Evolutionary conservation across 2,797 vertebrate genomes (phyloP), one percentile per base, ranked within the genome.

Genomic region (Gobio occitaniae): DNA sequence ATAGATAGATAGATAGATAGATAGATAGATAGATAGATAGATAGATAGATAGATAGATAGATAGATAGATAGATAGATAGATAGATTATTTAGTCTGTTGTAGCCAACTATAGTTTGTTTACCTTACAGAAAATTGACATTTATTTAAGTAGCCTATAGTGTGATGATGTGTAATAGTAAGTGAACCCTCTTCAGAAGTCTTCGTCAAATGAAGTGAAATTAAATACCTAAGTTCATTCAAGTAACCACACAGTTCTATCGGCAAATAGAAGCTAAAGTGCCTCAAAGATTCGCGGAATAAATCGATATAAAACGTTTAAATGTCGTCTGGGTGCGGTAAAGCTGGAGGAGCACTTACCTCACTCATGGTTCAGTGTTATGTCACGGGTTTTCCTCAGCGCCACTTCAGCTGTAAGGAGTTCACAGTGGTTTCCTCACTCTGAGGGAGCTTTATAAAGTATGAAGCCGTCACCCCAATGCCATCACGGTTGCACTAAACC

Each of bases 401-500:
- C 44, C 52, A 12, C 66, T 56, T 81, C 47, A 12, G 38, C 82
- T 54, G 63, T 7, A 47, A 21, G 13, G 74, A 84, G 36, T 59
- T 79, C 15, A 91, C 92, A 92, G 91, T 92, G 91, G 74, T 87
- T 84, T 88, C 50, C 76, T 48, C 88, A 89, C 86, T 88, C 90
- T 80, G 52, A 87, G 87, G 88, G 52, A 83, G 94, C 94, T 95
- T 95, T 96, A 95, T 96, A 95, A 95, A 94, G 94, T 92, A 93
- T 89, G 86, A 87, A 90, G 90, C 86, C 80, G 85, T 91, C 92
- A 94, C 92, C 93, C 92, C 90, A 87, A 88, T 93, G 92, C 90
- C 93, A 93, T 93, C 93, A 92, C 93, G 89, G 91, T 91, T 88
- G 91, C 89, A 82, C 87, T 91, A 90, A 93, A 94, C 95, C 95